These are phyloP conservation scores for Sicus ferrugineus DNA, from an alignment of 2,888 invertebrate genomes.

Conservation along the genomic window DNA sequence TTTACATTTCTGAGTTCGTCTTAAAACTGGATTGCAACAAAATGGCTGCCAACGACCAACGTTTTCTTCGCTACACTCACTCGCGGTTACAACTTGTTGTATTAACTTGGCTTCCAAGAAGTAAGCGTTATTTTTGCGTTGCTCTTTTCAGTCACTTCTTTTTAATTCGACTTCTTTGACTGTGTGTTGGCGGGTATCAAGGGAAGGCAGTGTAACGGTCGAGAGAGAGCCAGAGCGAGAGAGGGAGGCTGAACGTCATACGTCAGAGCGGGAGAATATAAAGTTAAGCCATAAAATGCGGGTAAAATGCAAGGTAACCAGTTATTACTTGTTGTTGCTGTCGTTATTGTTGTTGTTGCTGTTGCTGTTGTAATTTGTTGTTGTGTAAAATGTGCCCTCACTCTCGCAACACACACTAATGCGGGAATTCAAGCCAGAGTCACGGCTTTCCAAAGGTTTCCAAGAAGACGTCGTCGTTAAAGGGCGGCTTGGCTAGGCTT, in stretches of 20 bases:
- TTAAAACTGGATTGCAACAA: slow-evolving; percentile 10
- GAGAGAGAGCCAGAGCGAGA: no score
- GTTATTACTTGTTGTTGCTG: slow-evolving; percentile 4
- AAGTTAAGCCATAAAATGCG: slow-evolving; percentile 10
- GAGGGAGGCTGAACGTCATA: no score
- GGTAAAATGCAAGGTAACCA: slow-evolving; percentile 20
- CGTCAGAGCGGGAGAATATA: neutral
- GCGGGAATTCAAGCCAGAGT: neutral
- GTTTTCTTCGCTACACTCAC: slow-evolving; percentile 6
- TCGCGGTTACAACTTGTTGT: neutral
- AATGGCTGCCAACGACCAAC: slow-evolving; percentile 23
- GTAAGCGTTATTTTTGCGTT: neutral
- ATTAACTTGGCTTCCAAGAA: slow-evolving; percentile 32
- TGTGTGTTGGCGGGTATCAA: neutral
- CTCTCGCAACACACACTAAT: neutral
- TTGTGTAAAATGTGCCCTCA: neutral
- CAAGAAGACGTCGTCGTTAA: slow-evolving; percentile 45
- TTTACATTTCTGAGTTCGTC: neutral
- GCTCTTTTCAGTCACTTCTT: neutral
- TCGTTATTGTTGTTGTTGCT: slow-evolving; percentile 7
- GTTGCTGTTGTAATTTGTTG: no score
- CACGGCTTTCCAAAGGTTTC: slow-evolving; percentile 54
- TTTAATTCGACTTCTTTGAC: neutral
- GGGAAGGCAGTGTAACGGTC: neutral
- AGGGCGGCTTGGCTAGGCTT: slow-evolving; percentile 30